A percentile compares a stretch with the other conserved stretches of the same genome.
phyloP scores from a whole-genome alignment of 2,888 invertebrate species.

The Baccha elongata region DNA sequence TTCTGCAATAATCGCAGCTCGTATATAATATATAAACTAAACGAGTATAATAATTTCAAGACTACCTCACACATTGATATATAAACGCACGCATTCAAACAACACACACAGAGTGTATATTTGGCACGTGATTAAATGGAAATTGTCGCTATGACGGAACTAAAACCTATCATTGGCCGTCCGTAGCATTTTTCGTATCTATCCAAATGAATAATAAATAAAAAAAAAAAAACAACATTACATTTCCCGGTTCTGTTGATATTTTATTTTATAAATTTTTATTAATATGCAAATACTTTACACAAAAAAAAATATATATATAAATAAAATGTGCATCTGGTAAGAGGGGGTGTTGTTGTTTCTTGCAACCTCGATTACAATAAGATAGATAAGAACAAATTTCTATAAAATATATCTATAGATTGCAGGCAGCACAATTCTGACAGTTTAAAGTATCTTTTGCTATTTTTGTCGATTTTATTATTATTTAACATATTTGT shows the following conservation, averaged over 20 bases:
- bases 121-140: constrained; percentile 70
- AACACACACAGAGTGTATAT: constrained; percentile 5
- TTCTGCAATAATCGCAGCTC: constrained; percentile 54
- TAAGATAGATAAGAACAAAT: constrained; percentile 26
- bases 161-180: constrained; percentile 60
- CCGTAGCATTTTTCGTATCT: constrained; percentile 20
- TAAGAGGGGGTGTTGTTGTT: constrained; percentile 6
- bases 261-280: constrained; percentile 57
- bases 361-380: not conserved
- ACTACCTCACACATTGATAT: not conserved
- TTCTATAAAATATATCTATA: constrained; percentile 14
- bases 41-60: constrained; percentile 41
- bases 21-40: constrained; percentile 27
- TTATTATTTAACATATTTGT: constrained; percentile 33
- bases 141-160: constrained; percentile 71
- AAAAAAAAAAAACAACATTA: not conserved
- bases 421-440: constrained; percentile 1
- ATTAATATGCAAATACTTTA: constrained; percentile 60
- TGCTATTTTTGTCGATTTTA: constrained; percentile 61
- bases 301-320: not conserved
- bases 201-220: constrained; percentile 33
- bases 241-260: constrained; percentile 63
- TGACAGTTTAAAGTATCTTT: constrained; percentile 26
- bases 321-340: not conserved
- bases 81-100: not conserved